Base-by-base conservation (phyloP, 2,113 vertebrate species). In the Excalfactoria chinensis region DNA sequence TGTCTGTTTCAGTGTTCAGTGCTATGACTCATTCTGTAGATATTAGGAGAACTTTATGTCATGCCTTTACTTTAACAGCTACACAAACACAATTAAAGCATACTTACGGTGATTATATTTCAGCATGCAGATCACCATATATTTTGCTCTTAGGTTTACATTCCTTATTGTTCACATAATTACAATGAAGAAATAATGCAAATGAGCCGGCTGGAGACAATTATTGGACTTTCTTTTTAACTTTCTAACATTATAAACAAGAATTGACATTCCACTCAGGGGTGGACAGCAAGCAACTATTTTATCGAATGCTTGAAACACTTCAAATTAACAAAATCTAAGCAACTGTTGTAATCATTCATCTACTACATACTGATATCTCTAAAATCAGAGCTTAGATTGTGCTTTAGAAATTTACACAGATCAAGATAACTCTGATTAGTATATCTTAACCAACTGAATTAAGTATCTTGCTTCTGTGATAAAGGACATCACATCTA, bases 111-210 rank as follows among this genome's bases (percentile, higher is more conserved):
- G 89, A 90, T 95, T 93, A 74, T 91, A 92, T 77, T 87, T 91
- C 87, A 92, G 59, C 43, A 83, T 79, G 63, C 41, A 88, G 87
- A 92, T 56, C 92, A 80, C 95, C 91, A 68, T 86, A 69, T n/a
- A 87, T 89, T 96, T 96, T 90, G 88, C 53, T 94, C 78, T 96
- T 93, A 96, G 67, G 55, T 96, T 93, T 41, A 86, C 26, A 87
- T 86, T 78, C 59, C 80, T 44, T 63, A 93, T 95, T 94, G 91
- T 93, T 94, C 81, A 86, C 71, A 64, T 51, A 95, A 88, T 88
- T 68, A 59, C 79, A 89, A 76, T 37, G 59, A 93, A 79, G 48
- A 95, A 96, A 95, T 78, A 91, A 97, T 91, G 74, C 62, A 97
- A 95, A 94, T 89, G 48, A 44, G 66, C n/a, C 71, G 90, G 60